Percentiles rank a stretch among this genome's conserved stretches.
Conservation (phyloP, 2,113 vertebrate species). For the Archocentrus centrarchus region DNA sequence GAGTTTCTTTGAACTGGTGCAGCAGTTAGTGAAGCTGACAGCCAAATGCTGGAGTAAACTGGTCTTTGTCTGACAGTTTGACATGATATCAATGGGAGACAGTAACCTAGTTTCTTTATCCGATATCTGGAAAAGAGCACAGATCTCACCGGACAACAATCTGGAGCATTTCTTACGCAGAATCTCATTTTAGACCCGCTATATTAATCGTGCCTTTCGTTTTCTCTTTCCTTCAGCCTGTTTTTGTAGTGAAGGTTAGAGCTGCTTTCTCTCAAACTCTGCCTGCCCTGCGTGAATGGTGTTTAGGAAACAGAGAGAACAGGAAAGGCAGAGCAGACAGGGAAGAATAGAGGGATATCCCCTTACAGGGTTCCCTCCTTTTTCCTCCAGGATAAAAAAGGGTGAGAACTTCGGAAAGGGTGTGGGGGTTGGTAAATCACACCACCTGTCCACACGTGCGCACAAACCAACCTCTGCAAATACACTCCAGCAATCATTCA, state of each 20-base stretch:
- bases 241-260: constrained; percentile 15
- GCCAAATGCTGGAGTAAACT: neutral
- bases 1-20: constrained; percentile 30
- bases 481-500: neutral
- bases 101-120: constrained; percentile 49
- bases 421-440: constrained; percentile 56
- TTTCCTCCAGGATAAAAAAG: constrained; percentile 75
- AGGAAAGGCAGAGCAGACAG: constrained; percentile 80
- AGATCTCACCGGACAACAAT: constrained; percentile 44
- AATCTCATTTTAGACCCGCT: constrained; percentile 27
- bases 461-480: constrained; percentile 14
- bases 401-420: constrained; percentile 66
- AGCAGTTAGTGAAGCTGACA: constrained; percentile 2
- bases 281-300: constrained; percentile 72
- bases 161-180: constrained; percentile 30
- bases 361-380: constrained; percentile 82
- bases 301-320: constrained; percentile 81
- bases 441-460: constrained; percentile 61
- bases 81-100: constrained; percentile 7
- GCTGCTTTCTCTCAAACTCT: constrained; percentile 9
- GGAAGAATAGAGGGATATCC: constrained; percentile 88
- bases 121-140: constrained; percentile 37
- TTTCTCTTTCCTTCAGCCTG: constrained; percentile 1
- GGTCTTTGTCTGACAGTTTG: constrained; percentile 31
- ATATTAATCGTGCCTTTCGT: neutral